Conservation (phyloP, 2,888 invertebrate species). For the Leptinotarsa peninsularis region DNA sequence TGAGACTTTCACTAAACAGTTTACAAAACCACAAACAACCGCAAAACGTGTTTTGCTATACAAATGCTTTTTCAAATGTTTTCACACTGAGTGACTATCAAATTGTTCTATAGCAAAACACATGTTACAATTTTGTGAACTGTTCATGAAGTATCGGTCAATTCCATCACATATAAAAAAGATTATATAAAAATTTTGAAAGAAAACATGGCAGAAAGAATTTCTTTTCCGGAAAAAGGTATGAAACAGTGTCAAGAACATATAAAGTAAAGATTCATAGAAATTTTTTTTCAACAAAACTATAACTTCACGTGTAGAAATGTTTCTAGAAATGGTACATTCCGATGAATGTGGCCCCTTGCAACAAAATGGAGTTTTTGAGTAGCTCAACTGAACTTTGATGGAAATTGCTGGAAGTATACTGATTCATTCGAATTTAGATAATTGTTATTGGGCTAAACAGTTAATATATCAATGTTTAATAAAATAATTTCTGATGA, state of each 20-base stretch:
- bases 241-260: neutral
- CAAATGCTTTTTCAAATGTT: no score
- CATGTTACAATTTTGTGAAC: no score
- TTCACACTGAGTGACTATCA: no score
- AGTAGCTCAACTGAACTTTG: neutral
- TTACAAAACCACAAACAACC: no score
- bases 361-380: neutral
- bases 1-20: no score
- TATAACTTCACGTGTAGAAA: neutral
- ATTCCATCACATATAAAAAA: neutral
- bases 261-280: neutral
- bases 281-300: neutral
- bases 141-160: no score
- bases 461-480: neutral
- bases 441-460: neutral
- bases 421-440: neutral
- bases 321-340: neutral
- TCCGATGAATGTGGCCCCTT: neutral
- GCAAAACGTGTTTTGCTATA: no score
- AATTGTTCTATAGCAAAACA: no score
- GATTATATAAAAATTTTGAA: neutral
- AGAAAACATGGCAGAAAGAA: neutral
- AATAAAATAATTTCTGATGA: neutral
- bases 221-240: neutral
- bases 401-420: conserved; percentile 1